These are phyloP conservation scores for Trissoscelio sp. DNA, from an alignment of 2,888 invertebrate genomes.

Conservation along the genomic window DNA sequence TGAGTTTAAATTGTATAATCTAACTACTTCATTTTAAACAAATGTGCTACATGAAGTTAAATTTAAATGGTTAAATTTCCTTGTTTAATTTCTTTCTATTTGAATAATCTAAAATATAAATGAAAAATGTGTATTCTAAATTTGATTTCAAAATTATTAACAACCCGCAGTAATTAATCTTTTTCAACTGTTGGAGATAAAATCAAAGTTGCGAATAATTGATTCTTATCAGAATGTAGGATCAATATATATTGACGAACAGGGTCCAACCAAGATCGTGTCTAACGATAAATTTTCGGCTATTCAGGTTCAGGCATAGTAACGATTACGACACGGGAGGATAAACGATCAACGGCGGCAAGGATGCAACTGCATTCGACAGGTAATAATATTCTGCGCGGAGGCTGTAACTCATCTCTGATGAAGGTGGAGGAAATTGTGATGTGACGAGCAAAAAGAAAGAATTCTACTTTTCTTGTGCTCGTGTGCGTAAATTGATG, in stretches of 20 bases:
- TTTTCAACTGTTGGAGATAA: slow-evolving; percentile 11
- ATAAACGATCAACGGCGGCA: slow-evolving; percentile 77
- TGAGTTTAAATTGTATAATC: neutral
- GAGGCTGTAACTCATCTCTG: slow-evolving; percentile 79
- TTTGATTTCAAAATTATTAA: too few relatives aligned
- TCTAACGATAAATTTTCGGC: slow-evolving; percentile 68
- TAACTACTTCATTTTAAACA: neutral
- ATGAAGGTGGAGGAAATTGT: slow-evolving; percentile 74
- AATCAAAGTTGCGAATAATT: slow-evolving; percentile 33
- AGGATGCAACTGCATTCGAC: slow-evolving; percentile 78
- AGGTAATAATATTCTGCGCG: slow-evolving; percentile 79
- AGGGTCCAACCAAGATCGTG: slow-evolving; percentile 32
- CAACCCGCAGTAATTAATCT: neutral
- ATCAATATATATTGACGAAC: slow-evolving; percentile 59
- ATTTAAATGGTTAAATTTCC: too few relatives aligned
- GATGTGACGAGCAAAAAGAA: slow-evolving; percentile 74
- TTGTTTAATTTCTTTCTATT: too few relatives aligned
- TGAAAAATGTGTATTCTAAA: too few relatives aligned
- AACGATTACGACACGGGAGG: slow-evolving; percentile 77
- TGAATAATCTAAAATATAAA: too few relatives aligned
- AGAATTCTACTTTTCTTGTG: slow-evolving; percentile 55
- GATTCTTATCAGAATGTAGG: slow-evolving; percentile 39
- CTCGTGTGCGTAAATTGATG: slow-evolving; percentile 55
- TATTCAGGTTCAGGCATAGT: slow-evolving; percentile 67
- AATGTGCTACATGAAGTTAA: neutral